Conservation (phyloP, 2,888 invertebrate species). For the Limnephilus auricula region DNA sequence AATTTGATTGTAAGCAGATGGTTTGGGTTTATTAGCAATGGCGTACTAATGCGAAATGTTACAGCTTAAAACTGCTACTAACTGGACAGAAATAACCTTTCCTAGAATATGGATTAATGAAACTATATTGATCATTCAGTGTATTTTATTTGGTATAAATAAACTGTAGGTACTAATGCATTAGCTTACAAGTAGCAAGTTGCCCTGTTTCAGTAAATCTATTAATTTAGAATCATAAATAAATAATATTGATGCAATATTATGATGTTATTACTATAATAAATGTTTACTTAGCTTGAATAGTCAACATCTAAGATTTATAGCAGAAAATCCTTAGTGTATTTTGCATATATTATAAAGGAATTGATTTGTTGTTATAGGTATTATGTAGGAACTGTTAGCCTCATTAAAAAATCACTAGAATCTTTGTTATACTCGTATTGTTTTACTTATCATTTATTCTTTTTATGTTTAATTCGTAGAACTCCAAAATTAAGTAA, state of each 20-base stretch:
- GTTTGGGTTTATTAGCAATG: not conserved
- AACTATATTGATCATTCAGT: not conserved
- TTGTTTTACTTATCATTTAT: too few species aligned
- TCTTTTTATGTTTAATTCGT: too few species aligned
- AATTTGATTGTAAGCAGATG: slow-evolving; percentile 2
- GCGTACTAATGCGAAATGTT: not conserved
- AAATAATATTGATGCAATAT: not conserved
- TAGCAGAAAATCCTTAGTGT: not conserved
- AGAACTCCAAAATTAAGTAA: too few species aligned
- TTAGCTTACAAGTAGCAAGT: not conserved
- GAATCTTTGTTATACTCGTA: too few species aligned
- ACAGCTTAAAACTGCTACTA: not conserved
- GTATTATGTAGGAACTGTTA: not conserved
- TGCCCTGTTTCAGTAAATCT: not conserved
- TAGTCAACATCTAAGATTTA: not conserved
- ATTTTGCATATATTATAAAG: not conserved
- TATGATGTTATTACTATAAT: not conserved
- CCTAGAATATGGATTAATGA: not conserved
- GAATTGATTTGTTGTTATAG: not conserved
- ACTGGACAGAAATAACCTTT: not conserved
- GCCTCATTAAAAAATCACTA: not conserved
- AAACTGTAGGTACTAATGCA: not conserved
- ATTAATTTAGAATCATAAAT: not conserved
- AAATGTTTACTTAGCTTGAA: not conserved
- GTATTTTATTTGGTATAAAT: not conserved